Evolutionary conservation across 2,113 vertebrate species (phyloP).

Genomic region (Barbus barbus): DNA sequence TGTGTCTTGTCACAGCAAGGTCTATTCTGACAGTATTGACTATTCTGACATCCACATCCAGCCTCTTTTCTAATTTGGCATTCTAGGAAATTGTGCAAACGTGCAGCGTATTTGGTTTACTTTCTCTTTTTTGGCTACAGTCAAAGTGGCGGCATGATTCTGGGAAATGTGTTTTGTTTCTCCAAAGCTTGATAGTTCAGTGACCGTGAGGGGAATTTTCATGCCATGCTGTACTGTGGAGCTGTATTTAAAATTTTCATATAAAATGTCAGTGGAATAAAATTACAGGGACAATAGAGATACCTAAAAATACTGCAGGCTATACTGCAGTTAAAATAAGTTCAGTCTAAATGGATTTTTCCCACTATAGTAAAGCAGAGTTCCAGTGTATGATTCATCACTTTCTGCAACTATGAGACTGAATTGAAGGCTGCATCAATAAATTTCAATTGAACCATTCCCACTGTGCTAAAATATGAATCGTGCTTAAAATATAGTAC

Average conservation of each 20-base stretch:
- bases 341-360: not conserved
- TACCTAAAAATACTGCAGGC: too few species aligned
- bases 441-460: too few species aligned
- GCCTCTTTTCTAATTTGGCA: not conserved
- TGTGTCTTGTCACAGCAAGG: not conserved
- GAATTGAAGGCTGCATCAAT: not conserved
- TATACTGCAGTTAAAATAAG: not conserved
- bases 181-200: not conserved
- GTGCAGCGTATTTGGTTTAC: not conserved
- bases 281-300: too few species aligned
- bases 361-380: not conserved
- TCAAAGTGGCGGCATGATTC: constrained; percentile 16
- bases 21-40: not conserved
- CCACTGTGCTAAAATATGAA: too few species aligned
- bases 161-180: constrained; percentile 29
- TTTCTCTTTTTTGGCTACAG: not conserved
- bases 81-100: constrained; percentile 17
- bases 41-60: not conserved
- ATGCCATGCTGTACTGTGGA: not conserved
- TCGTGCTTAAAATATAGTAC: not conserved
- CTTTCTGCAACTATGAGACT: not conserved
- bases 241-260: too few species aligned
- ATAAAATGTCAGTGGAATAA: too few species aligned
- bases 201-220: constrained; percentile 3
- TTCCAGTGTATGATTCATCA: not conserved